These are phyloP conservation scores for Dichetophora obliterata DNA, from an alignment of 2,888 invertebrate genomes.

Conservation along the genomic window DNA sequence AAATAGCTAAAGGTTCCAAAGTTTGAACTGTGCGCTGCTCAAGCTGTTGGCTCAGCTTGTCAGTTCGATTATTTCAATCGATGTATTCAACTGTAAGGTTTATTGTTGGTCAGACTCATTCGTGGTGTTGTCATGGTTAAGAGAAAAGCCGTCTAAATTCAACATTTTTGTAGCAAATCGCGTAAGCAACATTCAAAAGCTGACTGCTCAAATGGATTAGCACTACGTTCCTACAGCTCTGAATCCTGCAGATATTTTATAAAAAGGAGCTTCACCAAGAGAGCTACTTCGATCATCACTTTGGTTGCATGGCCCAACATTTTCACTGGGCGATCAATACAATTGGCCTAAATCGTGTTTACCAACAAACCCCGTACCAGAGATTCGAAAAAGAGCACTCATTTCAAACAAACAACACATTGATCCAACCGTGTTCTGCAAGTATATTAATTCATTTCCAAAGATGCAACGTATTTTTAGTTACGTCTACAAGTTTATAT, in stretches of 20 bases:
- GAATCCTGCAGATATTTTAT: conserved; percentile 43
- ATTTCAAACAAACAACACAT: background rate
- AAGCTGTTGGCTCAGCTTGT: conserved; percentile 7
- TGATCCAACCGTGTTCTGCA: conserved; percentile 7
- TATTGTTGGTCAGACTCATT: conserved; percentile 35
- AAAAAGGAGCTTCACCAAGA: conserved; percentile 40
- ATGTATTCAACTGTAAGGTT: background rate
- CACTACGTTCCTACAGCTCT: conserved; percentile 39
- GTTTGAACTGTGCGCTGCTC: background rate
- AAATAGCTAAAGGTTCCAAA: conserved; percentile 22
- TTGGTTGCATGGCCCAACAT: conserved; percentile 40
- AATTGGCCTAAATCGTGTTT: background rate
- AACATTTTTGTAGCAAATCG: conserved; percentile 29
- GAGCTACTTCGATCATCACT: conserved; percentile 39
- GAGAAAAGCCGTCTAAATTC: conserved; percentile 24
- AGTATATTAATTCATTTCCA: conserved; percentile 34
- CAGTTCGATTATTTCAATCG: background rate
- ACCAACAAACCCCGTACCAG: background rate
- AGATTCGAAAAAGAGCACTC: background rate
- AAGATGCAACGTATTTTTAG: background rate
- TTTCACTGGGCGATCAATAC: background rate
- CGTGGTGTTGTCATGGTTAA: conserved; percentile 26
- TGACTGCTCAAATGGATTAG: conserved; percentile 38
- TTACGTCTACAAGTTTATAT: background rate
- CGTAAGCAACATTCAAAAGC: conserved; percentile 11